Evolutionary conservation across 2,113 vertebrate species (phyloP), one percentile per base, ranked within the genome.

Genomic region (Passer domesticus): DNA sequence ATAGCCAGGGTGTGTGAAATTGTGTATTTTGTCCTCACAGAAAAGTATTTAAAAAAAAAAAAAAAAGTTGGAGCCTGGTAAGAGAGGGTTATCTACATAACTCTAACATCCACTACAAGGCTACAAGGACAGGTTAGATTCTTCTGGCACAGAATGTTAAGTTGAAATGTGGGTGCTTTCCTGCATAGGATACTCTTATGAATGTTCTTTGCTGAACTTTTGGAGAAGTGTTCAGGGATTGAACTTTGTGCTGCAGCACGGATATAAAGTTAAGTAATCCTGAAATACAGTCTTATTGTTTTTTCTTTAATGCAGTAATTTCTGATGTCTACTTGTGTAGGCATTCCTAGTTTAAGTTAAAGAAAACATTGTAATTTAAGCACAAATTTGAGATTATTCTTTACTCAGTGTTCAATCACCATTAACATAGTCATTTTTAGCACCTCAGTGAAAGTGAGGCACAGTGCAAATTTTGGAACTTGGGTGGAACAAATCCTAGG

Each of bases 401-500:
- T 66, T 77, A 55, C 35, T 87, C 49, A 64, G 72, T 78, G 15
- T 63, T 64, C 22, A 56, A 2, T 63, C 43, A 81, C 14, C 8
- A 37, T 2, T 59, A 21, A 43, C 28, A 49, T 0, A 37, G 9
- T 30, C 8, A 72, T 60, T 84, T 72, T 87, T 72, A 12, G 18
- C 11, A 68, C 11, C 13, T 69, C 27, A 7, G 6, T 14, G 8
- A 66, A 14, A 37, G 25, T 39, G 10, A 20, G 3, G 0, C 5
- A 47, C 4, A 46, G 8, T 24, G 8, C 10, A 67, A 39, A 3
- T 56, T 95, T 63, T 67, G 41, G 27, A 68, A 64, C 18, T n/a
- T 33, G 6, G 3, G 11, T 52, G 7, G 5, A 59, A 58, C 0
- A 0, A 67, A 33, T 59, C 10, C 39, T 58, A 47, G 24, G 10